Evolutionary conservation across 1,140 invertebrate genomes (phyloP).

Genomic region (Drosophila azteca): DNA sequence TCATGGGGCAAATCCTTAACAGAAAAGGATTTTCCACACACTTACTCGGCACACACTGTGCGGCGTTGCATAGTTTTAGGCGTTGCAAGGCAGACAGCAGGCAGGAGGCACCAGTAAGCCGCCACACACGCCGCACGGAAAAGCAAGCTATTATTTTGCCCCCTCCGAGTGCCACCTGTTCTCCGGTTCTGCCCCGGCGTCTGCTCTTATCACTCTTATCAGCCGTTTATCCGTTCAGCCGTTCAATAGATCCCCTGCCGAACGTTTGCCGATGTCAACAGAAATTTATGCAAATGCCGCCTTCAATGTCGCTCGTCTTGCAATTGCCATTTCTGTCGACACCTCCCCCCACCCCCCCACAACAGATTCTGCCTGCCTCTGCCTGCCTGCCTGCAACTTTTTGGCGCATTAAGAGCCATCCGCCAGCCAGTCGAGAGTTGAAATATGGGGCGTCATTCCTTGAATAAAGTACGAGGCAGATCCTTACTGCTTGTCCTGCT

Average conservation of each 20-base stretch:
- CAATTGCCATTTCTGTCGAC: slow-evolving; percentile 36
- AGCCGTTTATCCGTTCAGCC: slow-evolving; percentile 29
- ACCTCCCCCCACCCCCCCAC: slow-evolving; percentile 11
- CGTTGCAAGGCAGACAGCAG: slow-evolving; percentile 41
- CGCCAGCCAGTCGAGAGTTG: slow-evolving; percentile 35
- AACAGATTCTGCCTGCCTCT: slow-evolving; percentile 49
- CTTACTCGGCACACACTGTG: slow-evolving; percentile 29
- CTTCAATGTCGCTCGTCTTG: slow-evolving; percentile 71
- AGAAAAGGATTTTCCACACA: slow-evolving; percentile 74
- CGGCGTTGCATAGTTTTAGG: slow-evolving; percentile 71
- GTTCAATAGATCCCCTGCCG: slow-evolving; percentile 54
- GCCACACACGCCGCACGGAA: slow-evolving; percentile 36
- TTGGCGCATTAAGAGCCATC: slow-evolving; percentile 63
- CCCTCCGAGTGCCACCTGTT: background rate
- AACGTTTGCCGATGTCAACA: slow-evolving; percentile 31
- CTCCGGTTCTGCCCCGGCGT: background rate
- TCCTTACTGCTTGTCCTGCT: background rate
- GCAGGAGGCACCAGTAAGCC: slow-evolving; percentile 2
- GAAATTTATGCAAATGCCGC: slow-evolving; percentile 72
- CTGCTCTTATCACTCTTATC: slow-evolving; percentile 59
- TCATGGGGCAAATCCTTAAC: slow-evolving; percentile 56
- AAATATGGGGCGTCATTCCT: slow-evolving; percentile 75
- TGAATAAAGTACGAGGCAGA: slow-evolving; percentile 58
- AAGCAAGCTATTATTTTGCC: slow-evolving; percentile 56
- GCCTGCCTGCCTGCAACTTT: slow-evolving; percentile 49